phyloP scores from a whole-genome alignment of 30 jellyfish, hydroid and myxozoan genomes.

The Rhopilema esculentum region DNA sequence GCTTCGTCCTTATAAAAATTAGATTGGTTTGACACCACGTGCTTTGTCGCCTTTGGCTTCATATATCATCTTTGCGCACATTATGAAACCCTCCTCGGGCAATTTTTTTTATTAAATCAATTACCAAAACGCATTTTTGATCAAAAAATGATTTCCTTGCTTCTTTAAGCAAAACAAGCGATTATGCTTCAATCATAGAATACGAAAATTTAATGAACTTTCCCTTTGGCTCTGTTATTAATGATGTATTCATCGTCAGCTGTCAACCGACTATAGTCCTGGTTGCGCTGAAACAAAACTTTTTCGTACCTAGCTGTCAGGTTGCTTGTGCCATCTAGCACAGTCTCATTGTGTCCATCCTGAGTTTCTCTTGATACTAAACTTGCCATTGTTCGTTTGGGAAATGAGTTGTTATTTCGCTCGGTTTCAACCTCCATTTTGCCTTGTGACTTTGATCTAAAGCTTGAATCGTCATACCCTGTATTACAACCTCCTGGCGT shows the following conservation, averaged over 20 bases:
- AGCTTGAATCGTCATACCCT: neutral
- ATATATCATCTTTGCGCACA: too few relatives aligned
- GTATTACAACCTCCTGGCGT: neutral
- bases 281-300: slow-evolving; percentile 56
- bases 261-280: slow-evolving; percentile 41
- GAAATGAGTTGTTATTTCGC: slow-evolving; percentile 54
- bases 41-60: too few relatives aligned
- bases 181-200: neutral
- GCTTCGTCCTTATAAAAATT: too few relatives aligned
- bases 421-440: slow-evolving; percentile 20
- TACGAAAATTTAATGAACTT: slow-evolving; percentile 44
- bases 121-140: neutral
- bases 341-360: slow-evolving; percentile 4
- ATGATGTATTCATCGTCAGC: slow-evolving; percentile 52
- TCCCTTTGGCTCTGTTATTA: slow-evolving; percentile 66
- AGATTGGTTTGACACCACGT: too few relatives aligned
- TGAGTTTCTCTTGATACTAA: slow-evolving; percentile 1
- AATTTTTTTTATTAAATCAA: too few relatives aligned
- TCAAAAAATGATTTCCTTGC: neutral
- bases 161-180: neutral
- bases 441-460: neutral
- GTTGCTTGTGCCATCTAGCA: slow-evolving; percentile 31
- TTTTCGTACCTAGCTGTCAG: slow-evolving; percentile 60
- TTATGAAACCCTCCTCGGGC: neutral
- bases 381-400: slow-evolving; percentile 20